phyloP scores from a whole-genome alignment of 35 echinoderm and acorn worm genomes.

The Heliocidaris tuberculata region DNA sequence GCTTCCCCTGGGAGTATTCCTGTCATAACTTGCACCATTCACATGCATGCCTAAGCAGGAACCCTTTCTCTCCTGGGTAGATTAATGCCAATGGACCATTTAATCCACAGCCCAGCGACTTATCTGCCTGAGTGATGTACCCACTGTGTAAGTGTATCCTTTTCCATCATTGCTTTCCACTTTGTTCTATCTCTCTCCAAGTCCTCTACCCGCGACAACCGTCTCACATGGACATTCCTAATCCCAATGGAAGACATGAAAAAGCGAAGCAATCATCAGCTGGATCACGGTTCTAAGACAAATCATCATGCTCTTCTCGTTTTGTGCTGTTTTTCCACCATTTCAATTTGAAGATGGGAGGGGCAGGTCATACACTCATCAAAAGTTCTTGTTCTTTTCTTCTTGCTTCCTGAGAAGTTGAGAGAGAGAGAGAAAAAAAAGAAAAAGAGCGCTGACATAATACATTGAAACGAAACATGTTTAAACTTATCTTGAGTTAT shows the following conservation, averaged over 20 bases:
- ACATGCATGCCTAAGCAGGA: background rate
- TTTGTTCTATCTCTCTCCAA: background rate
- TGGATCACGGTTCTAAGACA: background rate
- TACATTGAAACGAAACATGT: background rate
- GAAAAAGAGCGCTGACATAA: background rate
- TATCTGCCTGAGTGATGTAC: no score
- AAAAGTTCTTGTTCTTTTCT: constrained; percentile 19
- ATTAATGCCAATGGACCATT: no score
- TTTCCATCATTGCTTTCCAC: background rate
- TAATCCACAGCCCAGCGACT: no score
- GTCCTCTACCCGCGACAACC: background rate
- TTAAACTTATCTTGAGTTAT: no score
- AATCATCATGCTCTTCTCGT: background rate
- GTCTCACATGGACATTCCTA: background rate
- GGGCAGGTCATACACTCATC: constrained; percentile 45
- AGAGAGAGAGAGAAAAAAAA: background rate
- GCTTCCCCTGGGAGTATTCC: background rate
- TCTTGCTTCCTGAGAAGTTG: constrained; percentile 2
- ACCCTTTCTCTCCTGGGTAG: no score
- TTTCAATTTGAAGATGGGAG: background rate
- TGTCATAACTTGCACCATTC: background rate
- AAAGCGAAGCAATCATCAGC: background rate
- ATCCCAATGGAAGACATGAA: background rate
- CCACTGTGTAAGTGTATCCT: no score
- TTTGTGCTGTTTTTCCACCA: background rate